Evolutionary conservation across 1,140 invertebrate species (phyloP).

Genomic region (Ostrea denselamellosa): DNA sequence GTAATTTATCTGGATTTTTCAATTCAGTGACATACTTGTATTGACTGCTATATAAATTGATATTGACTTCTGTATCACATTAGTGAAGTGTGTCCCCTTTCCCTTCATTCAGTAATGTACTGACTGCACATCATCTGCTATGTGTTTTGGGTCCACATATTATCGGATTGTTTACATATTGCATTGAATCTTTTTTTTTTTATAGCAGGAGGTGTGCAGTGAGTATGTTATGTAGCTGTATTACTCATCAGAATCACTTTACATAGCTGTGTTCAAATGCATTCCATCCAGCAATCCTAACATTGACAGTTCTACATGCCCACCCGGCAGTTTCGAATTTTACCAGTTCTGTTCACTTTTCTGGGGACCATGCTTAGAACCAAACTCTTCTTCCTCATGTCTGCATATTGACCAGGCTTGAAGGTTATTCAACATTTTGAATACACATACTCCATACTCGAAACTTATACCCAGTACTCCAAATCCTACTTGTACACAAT

Average conservation of each 20-base stretch:
- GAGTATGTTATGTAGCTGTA: constrained; percentile 3
- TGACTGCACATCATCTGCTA: constrained; percentile 50
- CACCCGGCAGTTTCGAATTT: constrained; percentile 52
- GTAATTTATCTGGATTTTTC: constrained; percentile 37
- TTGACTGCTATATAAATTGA: too few relatives aligned
- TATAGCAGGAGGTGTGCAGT: constrained; percentile 52
- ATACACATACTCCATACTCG: too few relatives aligned
- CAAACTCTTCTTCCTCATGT: constrained; percentile 42
- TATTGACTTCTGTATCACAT: constrained; percentile 11
- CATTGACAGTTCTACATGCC: not conserved
- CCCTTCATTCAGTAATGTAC: not conserved
- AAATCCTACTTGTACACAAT: too few relatives aligned
- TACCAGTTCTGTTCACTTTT: constrained; percentile 54
- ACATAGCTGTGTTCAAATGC: constrained; percentile 56
- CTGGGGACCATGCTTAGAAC: constrained; percentile 57
- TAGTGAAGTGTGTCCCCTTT: constrained; percentile 43
- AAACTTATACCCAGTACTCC: too few relatives aligned
- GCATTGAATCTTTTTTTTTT: constrained; percentile 55
- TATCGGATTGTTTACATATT: constrained; percentile 59
- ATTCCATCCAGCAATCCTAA: constrained; percentile 49
- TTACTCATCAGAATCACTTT: constrained; percentile 24
- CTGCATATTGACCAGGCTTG: not conserved
- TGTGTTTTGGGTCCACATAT: constrained; percentile 59
- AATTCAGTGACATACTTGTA: not conserved
- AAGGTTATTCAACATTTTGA: too few relatives aligned